Percentiles rank a stretch among this genome's conserved stretches.
These are phyloP conservation scores for Zaprionus obscuricornis DNA, from an alignment of 2,888 invertebrate genomes.

Conservation along the genomic window DNA sequence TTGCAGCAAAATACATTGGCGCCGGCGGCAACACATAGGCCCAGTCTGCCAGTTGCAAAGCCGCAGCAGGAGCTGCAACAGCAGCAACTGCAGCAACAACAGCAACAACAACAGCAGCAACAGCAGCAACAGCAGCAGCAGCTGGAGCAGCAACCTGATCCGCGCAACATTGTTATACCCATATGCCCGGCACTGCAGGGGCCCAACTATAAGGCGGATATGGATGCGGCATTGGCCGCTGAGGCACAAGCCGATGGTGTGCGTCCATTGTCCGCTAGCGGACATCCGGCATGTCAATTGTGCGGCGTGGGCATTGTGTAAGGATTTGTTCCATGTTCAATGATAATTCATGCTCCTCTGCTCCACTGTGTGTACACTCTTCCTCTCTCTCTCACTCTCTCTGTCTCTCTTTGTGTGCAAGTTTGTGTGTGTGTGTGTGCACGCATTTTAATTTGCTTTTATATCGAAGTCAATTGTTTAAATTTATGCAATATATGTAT, in stretches of 20 bases:
- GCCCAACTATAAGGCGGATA: slow-evolving; percentile 80
- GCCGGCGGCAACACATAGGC: slow-evolving; percentile 85
- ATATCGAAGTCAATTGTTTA: slow-evolving; percentile 73
- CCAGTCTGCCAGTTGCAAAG: slow-evolving; percentile 84
- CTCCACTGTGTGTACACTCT: no score
- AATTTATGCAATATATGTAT: slow-evolving; percentile 59
- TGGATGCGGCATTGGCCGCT: slow-evolving; percentile 74
- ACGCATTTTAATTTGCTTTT: slow-evolving; percentile 74
- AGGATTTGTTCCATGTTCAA: slow-evolving; percentile 69
- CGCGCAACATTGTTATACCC: slow-evolving; percentile 81
- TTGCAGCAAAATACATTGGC: slow-evolving; percentile 85
- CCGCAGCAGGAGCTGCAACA: slow-evolving; percentile 47
- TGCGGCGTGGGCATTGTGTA: slow-evolving; percentile 84
- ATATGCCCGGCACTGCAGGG: slow-evolving; percentile 81
- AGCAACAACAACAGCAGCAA: slow-evolving; percentile 28
- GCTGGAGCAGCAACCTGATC: slow-evolving; percentile 64
- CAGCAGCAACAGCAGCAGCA: slow-evolving; percentile 12
- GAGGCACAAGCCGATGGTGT: slow-evolving; percentile 71
- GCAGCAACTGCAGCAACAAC: no score
- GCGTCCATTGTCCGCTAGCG: slow-evolving; percentile 79
- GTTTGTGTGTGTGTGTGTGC: slow-evolving; percentile 24
- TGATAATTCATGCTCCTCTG: slow-evolving; percentile 61
- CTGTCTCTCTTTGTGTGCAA: slow-evolving; percentile 9
- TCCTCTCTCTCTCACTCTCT: slow-evolving; percentile 24
- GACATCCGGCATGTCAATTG: slow-evolving; percentile 82